Conservation (phyloP, 2,888 invertebrate genomes). For the Metallyticus violacea region DNA sequence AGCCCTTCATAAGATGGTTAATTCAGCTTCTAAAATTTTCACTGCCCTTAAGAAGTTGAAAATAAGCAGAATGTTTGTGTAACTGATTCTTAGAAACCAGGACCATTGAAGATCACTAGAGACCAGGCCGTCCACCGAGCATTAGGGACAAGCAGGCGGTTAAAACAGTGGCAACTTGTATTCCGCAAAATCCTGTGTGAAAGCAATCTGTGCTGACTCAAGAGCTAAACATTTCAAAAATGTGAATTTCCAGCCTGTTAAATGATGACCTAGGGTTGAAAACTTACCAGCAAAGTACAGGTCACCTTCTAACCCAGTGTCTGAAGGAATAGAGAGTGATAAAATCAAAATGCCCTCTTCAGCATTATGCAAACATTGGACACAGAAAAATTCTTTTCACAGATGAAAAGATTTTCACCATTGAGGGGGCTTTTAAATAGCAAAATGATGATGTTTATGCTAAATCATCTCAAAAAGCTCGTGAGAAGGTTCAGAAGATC, state of each 20-base stretch:
- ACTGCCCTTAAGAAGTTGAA: no score
- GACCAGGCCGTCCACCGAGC: no score
- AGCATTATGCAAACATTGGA: not conserved
- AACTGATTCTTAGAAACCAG: no score
- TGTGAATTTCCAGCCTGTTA: no score
- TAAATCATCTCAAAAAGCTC: not conserved
- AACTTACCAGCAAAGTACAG: not conserved
- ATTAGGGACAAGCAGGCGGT: not conserved
- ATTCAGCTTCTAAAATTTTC: no score
- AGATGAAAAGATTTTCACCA: not conserved
- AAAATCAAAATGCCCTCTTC: not conserved
- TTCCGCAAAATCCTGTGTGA: not conserved
- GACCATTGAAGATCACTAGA: no score
- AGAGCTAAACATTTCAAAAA: no score
- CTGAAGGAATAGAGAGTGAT: not conserved
- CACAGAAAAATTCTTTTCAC: not conserved
- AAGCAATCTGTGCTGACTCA: not conserved
- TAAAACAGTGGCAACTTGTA: not conserved
- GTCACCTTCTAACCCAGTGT: not conserved
- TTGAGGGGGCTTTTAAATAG: not conserved
- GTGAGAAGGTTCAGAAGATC: no score
- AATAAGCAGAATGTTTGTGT: no score
- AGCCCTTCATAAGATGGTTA: no score
- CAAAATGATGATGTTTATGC: not conserved
- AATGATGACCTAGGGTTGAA: no score